Evolutionary conservation across 2,113 vertebrate genomes (phyloP).

Genomic region (Colossoma macropomum): DNA sequence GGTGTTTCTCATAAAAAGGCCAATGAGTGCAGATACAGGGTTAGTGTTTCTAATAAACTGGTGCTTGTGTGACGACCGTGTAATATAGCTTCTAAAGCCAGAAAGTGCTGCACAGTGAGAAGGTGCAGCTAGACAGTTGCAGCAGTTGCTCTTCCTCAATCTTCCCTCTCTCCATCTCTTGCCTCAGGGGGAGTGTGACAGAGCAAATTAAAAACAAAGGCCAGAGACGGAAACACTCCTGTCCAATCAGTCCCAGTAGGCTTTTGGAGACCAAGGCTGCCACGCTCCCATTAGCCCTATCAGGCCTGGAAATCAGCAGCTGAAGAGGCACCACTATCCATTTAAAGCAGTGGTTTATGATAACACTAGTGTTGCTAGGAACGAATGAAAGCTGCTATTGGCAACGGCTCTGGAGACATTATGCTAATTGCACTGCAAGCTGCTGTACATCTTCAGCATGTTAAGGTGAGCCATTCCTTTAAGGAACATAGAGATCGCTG

Average conservation of each 20-base stretch:
- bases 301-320: conserved; percentile 74
- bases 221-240: conserved; percentile 72
- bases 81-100: too few relatives aligned
- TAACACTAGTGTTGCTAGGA: not conserved
- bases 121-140: conserved; percentile 30
- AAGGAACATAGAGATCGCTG: conserved; percentile 14
- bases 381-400: not conserved
- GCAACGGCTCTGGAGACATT: not conserved
- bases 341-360: not conserved
- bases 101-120: not conserved
- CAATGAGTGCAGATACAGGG: too few relatives aligned
- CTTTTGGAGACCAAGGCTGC: conserved; percentile 69
- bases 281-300: conserved; percentile 91
- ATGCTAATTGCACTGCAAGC: too few relatives aligned
- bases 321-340: too few relatives aligned
- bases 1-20: too few relatives aligned
- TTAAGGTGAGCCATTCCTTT: conserved; percentile 71
- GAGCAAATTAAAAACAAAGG: conserved; percentile 74
- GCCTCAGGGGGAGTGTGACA: conserved; percentile 52
- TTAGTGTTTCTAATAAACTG: too few relatives aligned
- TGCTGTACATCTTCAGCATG: conserved; percentile 37
- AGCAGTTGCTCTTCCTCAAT: conserved; percentile 39
- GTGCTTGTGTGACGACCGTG: too few relatives aligned
- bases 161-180: conserved; percentile 53
- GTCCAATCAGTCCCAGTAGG: conserved; percentile 79